Percentiles rank a stretch among this genome's conserved stretches.
Evolutionary conservation across 2,797 vertebrate species (phyloP).

Genomic region (Pangasius djambal): DNA sequence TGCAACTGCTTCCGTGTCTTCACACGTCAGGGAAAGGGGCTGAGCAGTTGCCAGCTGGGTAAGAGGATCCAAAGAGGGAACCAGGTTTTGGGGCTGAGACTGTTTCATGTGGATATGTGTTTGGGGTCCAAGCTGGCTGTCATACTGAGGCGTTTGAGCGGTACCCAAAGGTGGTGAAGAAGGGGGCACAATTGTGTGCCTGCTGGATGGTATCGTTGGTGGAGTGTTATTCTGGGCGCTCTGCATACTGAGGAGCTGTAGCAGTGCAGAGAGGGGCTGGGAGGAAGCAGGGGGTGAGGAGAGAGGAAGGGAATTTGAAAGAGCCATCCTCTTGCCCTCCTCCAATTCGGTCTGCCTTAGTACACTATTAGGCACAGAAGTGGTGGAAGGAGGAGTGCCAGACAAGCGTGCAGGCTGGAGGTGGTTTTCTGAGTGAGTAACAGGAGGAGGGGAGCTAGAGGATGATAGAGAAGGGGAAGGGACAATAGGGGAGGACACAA

Average conservation of each 20-base stretch:
- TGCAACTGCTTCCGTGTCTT: slow-evolving; percentile 45
- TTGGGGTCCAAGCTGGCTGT: slow-evolving; percentile 38
- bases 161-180: slow-evolving; percentile 43
- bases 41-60: slow-evolving; percentile 44
- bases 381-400: slow-evolving; percentile 25
- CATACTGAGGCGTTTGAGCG: slow-evolving; percentile 39
- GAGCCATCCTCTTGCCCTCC: slow-evolving; percentile 71
- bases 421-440: slow-evolving; percentile 69
- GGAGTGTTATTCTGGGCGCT: slow-evolving; percentile 70
- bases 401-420: slow-evolving; percentile 62
- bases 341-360: slow-evolving; percentile 68
- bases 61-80: slow-evolving; percentile 37
- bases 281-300: slow-evolving; percentile 66
- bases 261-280: slow-evolving; percentile 77
- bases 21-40: slow-evolving; percentile 45
- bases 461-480: slow-evolving; percentile 51
- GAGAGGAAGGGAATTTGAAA: slow-evolving; percentile 45
- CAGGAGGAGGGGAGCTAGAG: slow-evolving; percentile 69
- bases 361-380: slow-evolving; percentile 38
- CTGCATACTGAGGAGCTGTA: slow-evolving; percentile 80
- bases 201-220: slow-evolving; percentile 48
- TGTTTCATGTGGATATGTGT: slow-evolving; percentile 37
- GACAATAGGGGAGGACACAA: slow-evolving; percentile 68
- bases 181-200: slow-evolving; percentile 47
- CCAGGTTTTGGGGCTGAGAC: slow-evolving; percentile 48